phyloP scores from a whole-genome alignment of 2,113 vertebrate species.

The Pteropus alecto region DNA sequence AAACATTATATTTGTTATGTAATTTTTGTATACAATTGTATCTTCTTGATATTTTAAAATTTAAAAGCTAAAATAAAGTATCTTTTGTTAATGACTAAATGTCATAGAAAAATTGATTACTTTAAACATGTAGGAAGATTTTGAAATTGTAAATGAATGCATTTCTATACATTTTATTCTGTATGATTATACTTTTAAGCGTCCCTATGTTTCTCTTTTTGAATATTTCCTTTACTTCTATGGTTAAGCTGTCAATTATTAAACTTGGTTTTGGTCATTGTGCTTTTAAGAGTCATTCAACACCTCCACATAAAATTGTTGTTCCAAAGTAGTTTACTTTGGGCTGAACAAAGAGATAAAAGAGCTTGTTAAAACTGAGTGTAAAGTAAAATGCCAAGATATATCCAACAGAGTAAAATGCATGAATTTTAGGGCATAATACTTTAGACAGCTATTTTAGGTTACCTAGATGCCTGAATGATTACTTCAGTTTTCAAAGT shows the following conservation, averaged over 20 bases:
- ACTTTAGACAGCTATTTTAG: neutral
- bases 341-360: neutral
- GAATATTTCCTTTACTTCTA: neutral
- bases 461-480: neutral
- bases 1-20: neutral
- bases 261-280: neutral
- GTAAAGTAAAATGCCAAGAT: neutral
- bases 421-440: neutral
- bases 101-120: neutral
- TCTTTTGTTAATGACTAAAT: neutral
- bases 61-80: neutral
- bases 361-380: neutral
- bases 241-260: neutral
- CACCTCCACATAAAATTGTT: neutral
- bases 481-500: neutral
- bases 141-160: neutral
- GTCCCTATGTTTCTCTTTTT: neutral
- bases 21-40: neutral
- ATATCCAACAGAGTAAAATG: neutral
- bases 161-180: neutral
- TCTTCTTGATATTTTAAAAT: neutral
- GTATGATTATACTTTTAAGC: neutral
- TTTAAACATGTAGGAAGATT: neutral
- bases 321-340: neutral
- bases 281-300: constrained; percentile 6